Base-by-base conservation (phyloP, 2,888 invertebrate species). In the Acleris sparsana region DNA sequence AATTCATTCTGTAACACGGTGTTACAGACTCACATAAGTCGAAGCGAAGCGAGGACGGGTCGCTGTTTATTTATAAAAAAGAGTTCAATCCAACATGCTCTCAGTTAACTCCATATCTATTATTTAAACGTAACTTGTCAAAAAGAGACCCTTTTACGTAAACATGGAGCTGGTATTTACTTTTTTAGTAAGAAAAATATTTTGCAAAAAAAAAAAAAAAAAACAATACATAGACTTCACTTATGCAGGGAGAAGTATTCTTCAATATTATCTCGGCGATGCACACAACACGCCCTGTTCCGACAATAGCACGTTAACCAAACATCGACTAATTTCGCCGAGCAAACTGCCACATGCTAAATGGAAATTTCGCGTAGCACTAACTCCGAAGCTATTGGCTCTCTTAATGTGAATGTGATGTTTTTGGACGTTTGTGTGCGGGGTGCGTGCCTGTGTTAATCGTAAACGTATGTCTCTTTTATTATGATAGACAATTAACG, bases 291-390 rank as follows among this genome's bases (percentile, higher is more conserved):
- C 77, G 68, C 78, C 74, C 79, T 76, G 78, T 78, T 79, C 76
- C 75, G 75, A 82, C 80, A 83, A 84, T 78, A 76, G 77, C 77
- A 68, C 69, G 79, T 76, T 80, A 80, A 80, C 75, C 82, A 79
- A 87, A 86, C 85, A 86, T 85, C 77, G 83, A 78, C 83, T 84
- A 85, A 86, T 86, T 86, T 80, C 79, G 73, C 79, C 77, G 71
- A 66, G 77, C 82, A 83, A 83, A 86, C 82, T 80, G 82, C 72
- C 78, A 81, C 82, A 80, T 81, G 77, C 76, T 80, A 81, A 86
- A 88, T 87, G 82, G 85, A 80, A 84, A 87, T 88, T 86, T 83
- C 81, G 71, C 79, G 80, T 83, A 76, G 79, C 79, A 72, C 74
- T 77, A 74, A 62, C 74, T 74, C 72, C 77, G 73, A 70, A 75